Evolutionary conservation across 1,140 invertebrate species (phyloP).

Genomic region (Trinorchestia longiramus): DNA sequence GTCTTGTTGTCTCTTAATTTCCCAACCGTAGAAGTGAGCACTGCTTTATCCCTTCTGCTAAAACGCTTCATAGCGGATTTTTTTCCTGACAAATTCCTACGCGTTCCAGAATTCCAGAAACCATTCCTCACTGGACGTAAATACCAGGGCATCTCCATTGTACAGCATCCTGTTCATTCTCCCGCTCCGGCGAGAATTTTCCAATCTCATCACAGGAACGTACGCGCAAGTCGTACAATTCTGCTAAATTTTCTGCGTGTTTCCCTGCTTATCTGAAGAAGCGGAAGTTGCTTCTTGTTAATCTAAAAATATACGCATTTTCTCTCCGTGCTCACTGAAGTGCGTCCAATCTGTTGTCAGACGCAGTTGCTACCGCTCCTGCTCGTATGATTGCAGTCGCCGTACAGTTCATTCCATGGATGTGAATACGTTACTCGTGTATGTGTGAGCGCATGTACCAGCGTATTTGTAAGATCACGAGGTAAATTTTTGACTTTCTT

Average conservation of each 20-base stretch:
- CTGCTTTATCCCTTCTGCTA: neutral
- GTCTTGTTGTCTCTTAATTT: neutral
- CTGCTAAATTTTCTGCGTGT: neutral
- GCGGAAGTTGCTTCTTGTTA: conserved; percentile 8
- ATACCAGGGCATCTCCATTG: neutral
- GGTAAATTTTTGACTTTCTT: no score
- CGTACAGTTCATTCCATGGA: neutral
- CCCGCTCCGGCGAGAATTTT: neutral
- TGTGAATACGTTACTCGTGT: neutral
- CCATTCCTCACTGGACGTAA: neutral
- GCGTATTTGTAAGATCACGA: no score
- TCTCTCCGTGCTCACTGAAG: neutral
- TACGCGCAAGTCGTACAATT: neutral
- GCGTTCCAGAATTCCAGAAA: neutral
- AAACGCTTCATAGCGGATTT: neutral
- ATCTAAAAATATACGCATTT: conserved; percentile 30
- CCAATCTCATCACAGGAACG: neutral
- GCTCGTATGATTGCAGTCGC: neutral
- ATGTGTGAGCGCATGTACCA: neutral
- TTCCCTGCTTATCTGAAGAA: conserved; percentile 4
- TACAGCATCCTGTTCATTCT: neutral
- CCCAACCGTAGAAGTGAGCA: neutral
- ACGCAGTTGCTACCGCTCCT: neutral
- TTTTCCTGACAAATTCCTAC: neutral
- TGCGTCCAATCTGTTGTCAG: conserved; percentile 3